phyloP scores from a whole-genome alignment of 2,797 vertebrate species.

The Allobates femoralis region DNA sequence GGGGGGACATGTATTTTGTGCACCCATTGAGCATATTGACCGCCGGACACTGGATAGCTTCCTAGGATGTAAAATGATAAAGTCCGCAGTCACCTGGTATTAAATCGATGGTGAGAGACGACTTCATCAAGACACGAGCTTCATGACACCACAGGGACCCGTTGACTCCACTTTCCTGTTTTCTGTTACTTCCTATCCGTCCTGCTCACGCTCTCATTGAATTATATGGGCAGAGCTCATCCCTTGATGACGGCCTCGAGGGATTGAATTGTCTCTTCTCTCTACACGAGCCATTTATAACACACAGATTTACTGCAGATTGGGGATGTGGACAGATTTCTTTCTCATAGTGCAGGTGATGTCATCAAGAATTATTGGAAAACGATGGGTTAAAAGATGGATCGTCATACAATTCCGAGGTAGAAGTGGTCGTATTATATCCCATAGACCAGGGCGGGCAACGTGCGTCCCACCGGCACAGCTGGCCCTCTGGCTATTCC shows the following conservation, averaged over 20 bases:
- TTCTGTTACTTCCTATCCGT: slow-evolving; percentile 9
- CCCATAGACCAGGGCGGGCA: too few species aligned
- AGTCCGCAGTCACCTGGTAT: slow-evolving; percentile 11
- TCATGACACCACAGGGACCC: slow-evolving; percentile 49
- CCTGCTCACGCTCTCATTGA: slow-evolving; percentile 45
- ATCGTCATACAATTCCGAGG: background rate
- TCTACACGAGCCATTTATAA: slow-evolving; percentile 37
- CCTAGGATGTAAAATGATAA: background rate
- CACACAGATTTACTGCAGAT: slow-evolving; percentile 37
- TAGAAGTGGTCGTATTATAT: too few species aligned
- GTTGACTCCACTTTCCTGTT: slow-evolving; percentile 27
- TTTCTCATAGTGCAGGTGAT: background rate
- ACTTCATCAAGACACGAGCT: slow-evolving; percentile 33
- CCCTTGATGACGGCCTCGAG: slow-evolving; percentile 7
- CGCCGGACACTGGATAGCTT: background rate
- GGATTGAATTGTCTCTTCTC: slow-evolving; percentile 37
- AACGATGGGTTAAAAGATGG: background rate
- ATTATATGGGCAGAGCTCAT: slow-evolving; percentile 28
- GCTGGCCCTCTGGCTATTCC: too few species aligned
- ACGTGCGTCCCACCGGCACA: too few species aligned
- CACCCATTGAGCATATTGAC: background rate
- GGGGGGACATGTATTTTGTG: too few species aligned
- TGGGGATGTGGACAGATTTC: background rate
- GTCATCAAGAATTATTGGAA: background rate
- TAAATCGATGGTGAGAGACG: slow-evolving; percentile 14